phyloP scores from a whole-genome alignment of 2,113 vertebrate genomes.

The Salvelinus alpinus region DNA sequence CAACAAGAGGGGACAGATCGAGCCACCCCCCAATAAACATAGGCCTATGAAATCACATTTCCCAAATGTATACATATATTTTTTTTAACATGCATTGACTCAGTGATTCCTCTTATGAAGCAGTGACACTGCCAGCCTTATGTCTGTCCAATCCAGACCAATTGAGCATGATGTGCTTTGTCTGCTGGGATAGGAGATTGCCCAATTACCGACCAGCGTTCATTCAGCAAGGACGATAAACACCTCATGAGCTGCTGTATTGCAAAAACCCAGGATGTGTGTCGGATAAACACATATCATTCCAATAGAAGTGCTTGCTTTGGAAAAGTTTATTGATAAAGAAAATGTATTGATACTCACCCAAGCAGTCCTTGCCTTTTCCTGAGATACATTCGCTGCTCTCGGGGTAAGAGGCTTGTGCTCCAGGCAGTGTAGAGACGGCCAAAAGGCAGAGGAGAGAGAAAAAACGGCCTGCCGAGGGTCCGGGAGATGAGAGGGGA shows the following conservation, averaged over 20 bases:
- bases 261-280: too few relatives aligned
- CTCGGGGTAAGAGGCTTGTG: slow-evolving; percentile 71
- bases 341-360: slow-evolving; percentile 56
- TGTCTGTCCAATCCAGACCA: too few relatives aligned
- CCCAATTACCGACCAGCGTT: too few relatives aligned
- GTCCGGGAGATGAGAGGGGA: slow-evolving; percentile 17
- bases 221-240: too few relatives aligned
- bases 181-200: too few relatives aligned
- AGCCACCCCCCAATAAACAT: neutral
- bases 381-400: slow-evolving; percentile 66
- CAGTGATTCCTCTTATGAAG: too few relatives aligned
- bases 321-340: slow-evolving; percentile 7
- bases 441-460: slow-evolving; percentile 63
- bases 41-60: neutral
- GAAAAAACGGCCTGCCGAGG: slow-evolving; percentile 52
- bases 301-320: neutral
- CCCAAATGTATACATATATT: neutral
- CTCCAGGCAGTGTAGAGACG: slow-evolving; percentile 60
- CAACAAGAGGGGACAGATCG: neutral
- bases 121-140: too few relatives aligned
- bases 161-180: too few relatives aligned
- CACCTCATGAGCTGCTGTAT: too few relatives aligned
- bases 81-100: neutral
- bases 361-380: slow-evolving; percentile 77
- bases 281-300: neutral